Conservation (phyloP, 35 echinoderm and acorn worm genomes). For the Stichopus chloronotus region DNA sequence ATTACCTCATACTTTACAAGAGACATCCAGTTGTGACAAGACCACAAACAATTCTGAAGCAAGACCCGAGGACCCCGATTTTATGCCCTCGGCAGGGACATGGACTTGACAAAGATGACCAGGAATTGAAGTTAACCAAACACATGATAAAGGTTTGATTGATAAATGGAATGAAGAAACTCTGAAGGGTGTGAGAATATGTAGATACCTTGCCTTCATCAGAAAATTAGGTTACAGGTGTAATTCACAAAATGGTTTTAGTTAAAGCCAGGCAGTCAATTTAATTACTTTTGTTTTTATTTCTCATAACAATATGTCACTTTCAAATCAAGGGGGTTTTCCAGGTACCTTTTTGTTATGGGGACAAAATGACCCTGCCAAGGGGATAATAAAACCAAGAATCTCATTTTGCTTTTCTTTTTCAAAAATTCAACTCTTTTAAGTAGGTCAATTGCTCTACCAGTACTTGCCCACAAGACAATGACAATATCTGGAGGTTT, state of each 20-base stretch:
- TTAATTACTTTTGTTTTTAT: constrained; percentile 9
- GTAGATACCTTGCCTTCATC: not conserved
- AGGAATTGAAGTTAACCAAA: not conserved
- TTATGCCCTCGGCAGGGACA: not conserved
- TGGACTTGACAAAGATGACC: not conserved
- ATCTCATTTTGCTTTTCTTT: too few relatives aligned
- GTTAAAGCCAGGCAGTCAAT: not conserved
- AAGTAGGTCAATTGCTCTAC: not conserved
- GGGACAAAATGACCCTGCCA: not conserved
- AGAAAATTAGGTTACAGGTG: constrained; percentile 37
- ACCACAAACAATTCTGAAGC: not conserved
- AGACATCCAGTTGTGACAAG: not conserved
- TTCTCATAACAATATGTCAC: constrained; percentile 39
- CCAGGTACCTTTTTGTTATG: too few relatives aligned
- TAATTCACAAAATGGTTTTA: constrained; percentile 1
- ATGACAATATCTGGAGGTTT: constrained; percentile 10
- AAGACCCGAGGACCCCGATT: not conserved
- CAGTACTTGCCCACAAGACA: constrained; percentile 9
- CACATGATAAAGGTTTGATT: not conserved
- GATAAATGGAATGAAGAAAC: not conserved
- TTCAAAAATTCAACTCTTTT: not conserved
- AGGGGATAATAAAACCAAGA: not conserved
- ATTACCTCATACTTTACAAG: constrained; percentile 49
- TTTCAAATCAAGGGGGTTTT: not conserved
- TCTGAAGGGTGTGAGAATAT: not conserved